Conservation (phyloP, 2,888 invertebrate genomes). For the Apotomis capreana region DNA sequence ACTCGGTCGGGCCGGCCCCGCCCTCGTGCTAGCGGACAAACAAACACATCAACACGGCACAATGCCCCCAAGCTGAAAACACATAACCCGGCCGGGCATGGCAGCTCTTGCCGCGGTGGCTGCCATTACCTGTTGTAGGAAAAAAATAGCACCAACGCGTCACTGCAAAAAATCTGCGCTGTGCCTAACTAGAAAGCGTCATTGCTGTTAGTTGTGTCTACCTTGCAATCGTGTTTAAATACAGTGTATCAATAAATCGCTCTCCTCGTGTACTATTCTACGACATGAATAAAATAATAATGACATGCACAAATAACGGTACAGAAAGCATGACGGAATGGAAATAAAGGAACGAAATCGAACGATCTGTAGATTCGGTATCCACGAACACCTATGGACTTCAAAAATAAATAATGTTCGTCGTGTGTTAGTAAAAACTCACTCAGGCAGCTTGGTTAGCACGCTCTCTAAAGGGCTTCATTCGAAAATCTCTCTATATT, state of each 20-base stretch:
- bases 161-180: conserved; percentile 56
- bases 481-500: conserved; percentile 60
- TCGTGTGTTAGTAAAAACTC: conserved; percentile 77
- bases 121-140: conserved; percentile 79
- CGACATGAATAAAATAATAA: conserved; percentile 71
- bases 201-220: conserved; percentile 74
- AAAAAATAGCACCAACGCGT: conserved; percentile 79
- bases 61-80: conserved; percentile 60
- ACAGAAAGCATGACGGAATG: conserved; percentile 76
- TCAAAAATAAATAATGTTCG: conserved; percentile 80
- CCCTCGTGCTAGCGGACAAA: conserved; percentile 94
- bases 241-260: conserved; percentile 64
- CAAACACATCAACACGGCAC: conserved; percentile 77
- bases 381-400: conserved; percentile 69
- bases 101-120: conserved; percentile 51
- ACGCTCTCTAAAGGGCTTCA: conserved; percentile 65
- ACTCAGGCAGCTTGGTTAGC: conserved; percentile 84
- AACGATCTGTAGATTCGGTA: conserved; percentile 27
- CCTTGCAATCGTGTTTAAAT: conserved; percentile 64
- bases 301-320: conserved; percentile 76
- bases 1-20: conserved; percentile 96
- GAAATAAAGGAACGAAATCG: conserved; percentile 58
- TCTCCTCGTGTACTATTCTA: conserved; percentile 60
- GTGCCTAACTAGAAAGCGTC: conserved; percentile 45
- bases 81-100: conserved; percentile 54